Evolutionary conservation across 2,113 vertebrate genomes (phyloP).

Genomic region (Nesogale talazaci): DNA sequence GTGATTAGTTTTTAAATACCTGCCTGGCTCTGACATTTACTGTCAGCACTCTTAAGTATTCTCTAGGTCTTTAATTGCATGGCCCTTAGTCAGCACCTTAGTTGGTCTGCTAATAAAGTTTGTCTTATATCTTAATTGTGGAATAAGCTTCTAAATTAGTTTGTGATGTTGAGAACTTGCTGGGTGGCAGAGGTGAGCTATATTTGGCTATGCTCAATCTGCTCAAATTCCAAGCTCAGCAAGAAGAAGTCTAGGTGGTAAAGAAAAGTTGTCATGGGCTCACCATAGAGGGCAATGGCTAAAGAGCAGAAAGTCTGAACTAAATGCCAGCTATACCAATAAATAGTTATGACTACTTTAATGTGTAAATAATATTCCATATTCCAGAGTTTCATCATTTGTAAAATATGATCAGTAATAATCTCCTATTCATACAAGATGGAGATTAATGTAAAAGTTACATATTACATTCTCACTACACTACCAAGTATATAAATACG

Average conservation of each 20-base stretch:
- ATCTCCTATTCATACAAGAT: too few species aligned
- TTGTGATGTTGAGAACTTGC: background rate
- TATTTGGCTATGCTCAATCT: conserved; percentile 24
- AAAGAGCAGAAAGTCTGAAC: background rate
- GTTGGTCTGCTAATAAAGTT: background rate
- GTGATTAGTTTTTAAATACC: background rate
- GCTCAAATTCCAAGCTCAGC: background rate
- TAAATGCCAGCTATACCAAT: background rate
- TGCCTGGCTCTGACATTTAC: background rate
- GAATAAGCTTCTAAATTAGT: conserved; percentile 24
- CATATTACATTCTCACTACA: too few species aligned
- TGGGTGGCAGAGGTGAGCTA: background rate
- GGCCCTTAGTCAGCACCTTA: background rate
- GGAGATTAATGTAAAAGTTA: too few species aligned
- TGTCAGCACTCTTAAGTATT: background rate
- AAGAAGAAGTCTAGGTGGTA: background rate
- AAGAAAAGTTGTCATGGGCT: background rate
- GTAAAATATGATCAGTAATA: background rate
- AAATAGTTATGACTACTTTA: background rate
- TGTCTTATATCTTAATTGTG: background rate
- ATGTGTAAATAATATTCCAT: background rate
- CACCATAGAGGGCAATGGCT: background rate
- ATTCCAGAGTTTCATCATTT: background rate
- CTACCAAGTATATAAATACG: too few species aligned
- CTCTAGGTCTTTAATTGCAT: background rate